Base-by-base conservation (phyloP, 92 coral and sea anemone species). In the Epizoanthus fatuus region DNA sequence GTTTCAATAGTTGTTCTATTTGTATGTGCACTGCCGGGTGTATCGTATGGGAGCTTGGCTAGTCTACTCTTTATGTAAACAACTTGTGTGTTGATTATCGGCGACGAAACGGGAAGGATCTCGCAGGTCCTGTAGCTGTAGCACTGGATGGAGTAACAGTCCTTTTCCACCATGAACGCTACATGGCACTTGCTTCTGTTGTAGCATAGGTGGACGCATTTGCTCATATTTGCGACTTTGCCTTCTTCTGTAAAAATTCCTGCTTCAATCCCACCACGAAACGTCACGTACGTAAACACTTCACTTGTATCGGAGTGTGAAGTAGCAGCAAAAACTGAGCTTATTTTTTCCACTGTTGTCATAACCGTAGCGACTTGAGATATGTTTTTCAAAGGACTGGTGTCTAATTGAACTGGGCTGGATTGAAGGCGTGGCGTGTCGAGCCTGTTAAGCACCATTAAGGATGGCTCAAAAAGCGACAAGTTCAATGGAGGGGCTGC, bases 41-140 rank as follows among this genome's bases (percentile, higher is more conserved):
- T 47, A 58, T 67, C 74, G 63, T 77, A 81, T 2, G 98, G 98
- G 3, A 94, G 86, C 51, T 56, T 42, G 0, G 90, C 83, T 45
- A 94, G 81, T 70, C 98, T 88, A 65, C 89, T 88, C 84, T 87
- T 85, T 15, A 94, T 86, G 56, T 90, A 92, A 4, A 94, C 98
- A 17, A 90, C 90, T 20, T 93, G 88, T 0, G 98, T 94, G 52
- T 47, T 85, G 49, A 94, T 82, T 54, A 89, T 51, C 11, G 90
- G 92, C 4, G 98, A 76, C 9, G 88, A 80, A 37, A 94, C 86
- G 5, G 98, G 96, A 0, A 92, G 88, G 25, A 94, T 86, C 72
- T 94, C 98, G 69, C 99, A 97, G 8, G 95, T 91, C 71, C 73
- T 90, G 77, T 91, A 95, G 74, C 94, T 95, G 91, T 92, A 94